Conservation (phyloP, 2,113 vertebrate genomes). For the Nibea albiflora region DNA sequence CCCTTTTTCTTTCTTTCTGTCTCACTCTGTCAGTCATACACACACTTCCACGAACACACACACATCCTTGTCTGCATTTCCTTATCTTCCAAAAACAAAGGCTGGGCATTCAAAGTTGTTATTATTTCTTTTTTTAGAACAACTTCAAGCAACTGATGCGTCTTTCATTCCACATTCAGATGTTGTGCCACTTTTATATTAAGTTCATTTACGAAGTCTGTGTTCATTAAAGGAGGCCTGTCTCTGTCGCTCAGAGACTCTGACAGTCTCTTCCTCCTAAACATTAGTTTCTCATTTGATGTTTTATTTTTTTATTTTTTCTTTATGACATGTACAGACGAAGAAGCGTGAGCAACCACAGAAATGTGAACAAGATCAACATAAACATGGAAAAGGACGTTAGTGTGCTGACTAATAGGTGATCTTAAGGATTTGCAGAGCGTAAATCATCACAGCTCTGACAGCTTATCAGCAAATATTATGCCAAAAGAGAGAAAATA, state of each 20-base stretch:
- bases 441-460: conserved; percentile 42
- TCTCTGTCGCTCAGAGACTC: neutral
- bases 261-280: conserved; percentile 28
- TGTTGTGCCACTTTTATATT: conserved; percentile 32
- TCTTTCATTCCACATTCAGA: conserved; percentile 53
- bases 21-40: conserved; percentile 1
- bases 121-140: conserved; percentile 40
- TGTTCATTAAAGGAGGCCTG: conserved; percentile 39
- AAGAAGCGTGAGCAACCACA: neutral
- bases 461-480: conserved; percentile 47
- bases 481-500: conserved; percentile 42
- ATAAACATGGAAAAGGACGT: conserved; percentile 23
- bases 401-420: conserved; percentile 44
- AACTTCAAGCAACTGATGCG: conserved; percentile 46
- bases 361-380: conserved; percentile 41
- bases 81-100: conserved; percentile 52
- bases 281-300: conserved; percentile 27
- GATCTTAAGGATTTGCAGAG: conserved; percentile 51
- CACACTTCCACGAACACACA: neutral
- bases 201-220: conserved; percentile 49
- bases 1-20: neutral
- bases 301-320: conserved; percentile 6
- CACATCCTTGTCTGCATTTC: neutral
- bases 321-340: conserved; percentile 15
- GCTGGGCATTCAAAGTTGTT: conserved; percentile 11